Percentiles rank a stretch among this genome's conserved stretches.
These are phyloP conservation scores for Hetaerina titia DNA, from an alignment of 2,888 invertebrate genomes.

Conservation along the genomic window DNA sequence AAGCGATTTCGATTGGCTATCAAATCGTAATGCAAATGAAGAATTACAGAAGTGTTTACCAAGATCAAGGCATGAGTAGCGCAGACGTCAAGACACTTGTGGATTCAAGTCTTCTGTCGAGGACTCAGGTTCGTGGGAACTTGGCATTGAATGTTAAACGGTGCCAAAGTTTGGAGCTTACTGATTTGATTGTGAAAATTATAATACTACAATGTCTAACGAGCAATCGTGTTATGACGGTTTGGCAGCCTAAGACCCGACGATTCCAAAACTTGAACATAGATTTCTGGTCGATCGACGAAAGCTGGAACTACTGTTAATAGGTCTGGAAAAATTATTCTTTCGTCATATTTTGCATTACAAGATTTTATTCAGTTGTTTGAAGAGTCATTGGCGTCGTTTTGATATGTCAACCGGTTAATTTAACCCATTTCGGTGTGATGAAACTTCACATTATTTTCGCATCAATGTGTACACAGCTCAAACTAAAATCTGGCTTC, in stretches of 20 bases:
- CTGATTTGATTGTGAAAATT: not conserved
- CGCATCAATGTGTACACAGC: too few species aligned
- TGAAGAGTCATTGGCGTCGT: too few species aligned
- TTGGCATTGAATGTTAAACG: too few species aligned
- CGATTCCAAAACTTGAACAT: constrained; percentile 83
- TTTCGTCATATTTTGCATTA: constrained; percentile 66
- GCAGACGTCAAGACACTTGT: not conserved
- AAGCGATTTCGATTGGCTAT: not conserved
- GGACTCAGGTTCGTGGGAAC: too few species aligned
- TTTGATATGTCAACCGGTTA: too few species aligned
- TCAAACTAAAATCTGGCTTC: too few species aligned
- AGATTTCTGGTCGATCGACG: constrained; percentile 96
- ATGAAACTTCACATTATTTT: too few species aligned
- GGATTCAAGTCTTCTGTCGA: too few species aligned
- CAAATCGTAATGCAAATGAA: not conserved
- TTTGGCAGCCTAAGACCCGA: not conserved
- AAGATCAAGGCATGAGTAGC: not conserved
- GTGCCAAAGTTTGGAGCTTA: too few species aligned
- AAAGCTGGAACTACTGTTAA: constrained; percentile 95
- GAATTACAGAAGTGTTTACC: not conserved
- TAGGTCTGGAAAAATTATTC: constrained; percentile 83
- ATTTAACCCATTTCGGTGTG: too few species aligned
- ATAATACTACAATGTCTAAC: not conserved
- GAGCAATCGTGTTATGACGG: not conserved
- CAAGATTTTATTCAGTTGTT: too few species aligned